A percentile compares a stretch with the other conserved stretches of the same genome.
These are phyloP conservation scores for Plebejus anna DNA, from an alignment of 2,888 invertebrate genomes.

Conservation along the genomic window DNA sequence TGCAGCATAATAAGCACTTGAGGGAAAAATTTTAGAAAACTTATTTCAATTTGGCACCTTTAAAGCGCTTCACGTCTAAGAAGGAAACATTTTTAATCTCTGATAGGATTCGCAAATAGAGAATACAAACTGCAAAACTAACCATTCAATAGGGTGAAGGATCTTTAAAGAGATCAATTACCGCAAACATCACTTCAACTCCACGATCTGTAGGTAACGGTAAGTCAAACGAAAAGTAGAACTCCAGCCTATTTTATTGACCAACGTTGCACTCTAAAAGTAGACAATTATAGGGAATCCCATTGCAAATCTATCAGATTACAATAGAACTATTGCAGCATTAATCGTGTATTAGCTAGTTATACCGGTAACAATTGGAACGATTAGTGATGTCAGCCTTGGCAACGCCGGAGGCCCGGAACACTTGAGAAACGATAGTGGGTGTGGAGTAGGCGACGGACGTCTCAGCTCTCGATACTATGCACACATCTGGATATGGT, in stretches of 20 bases:
- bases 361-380: conserved; percentile 32
- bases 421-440: conserved; percentile 35
- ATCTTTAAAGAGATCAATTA: conserved; percentile 19
- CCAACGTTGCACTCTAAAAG: not conserved
- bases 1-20: conserved; percentile 11
- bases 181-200: conserved; percentile 1
- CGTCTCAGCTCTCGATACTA: conserved; percentile 16
- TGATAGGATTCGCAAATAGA: not conserved
- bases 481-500: not conserved
- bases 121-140: not conserved
- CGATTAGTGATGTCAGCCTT: conserved; percentile 32
- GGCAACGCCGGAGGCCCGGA: conserved; percentile 32
- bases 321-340: not conserved
- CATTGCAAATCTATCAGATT: not conserved
- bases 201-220: not conserved
- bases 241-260: not conserved
- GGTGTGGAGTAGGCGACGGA: conserved; percentile 36
- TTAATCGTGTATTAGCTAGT: not conserved
- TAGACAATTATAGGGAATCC: not conserved
- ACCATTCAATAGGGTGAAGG: not conserved
- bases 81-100: not conserved
- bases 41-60: not conserved
- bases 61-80: not conserved
- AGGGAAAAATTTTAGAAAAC: not conserved
- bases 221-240: conserved; percentile 7